Evolutionary conservation across 2,797 vertebrate genomes (phyloP).

Genomic region (Momotus momota): DNA sequence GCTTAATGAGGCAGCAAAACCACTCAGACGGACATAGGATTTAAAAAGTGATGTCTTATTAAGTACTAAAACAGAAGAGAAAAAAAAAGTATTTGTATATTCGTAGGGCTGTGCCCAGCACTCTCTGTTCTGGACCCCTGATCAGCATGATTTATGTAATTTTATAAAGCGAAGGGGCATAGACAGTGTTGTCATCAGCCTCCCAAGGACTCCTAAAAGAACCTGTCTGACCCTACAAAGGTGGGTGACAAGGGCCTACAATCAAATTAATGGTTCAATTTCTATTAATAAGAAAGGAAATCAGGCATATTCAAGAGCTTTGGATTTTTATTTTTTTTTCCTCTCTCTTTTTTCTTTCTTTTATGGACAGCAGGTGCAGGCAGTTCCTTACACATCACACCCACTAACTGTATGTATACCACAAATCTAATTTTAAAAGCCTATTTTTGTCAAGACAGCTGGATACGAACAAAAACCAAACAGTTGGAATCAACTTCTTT

Average conservation of each 20-base stretch:
- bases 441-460: conserved; percentile 34
- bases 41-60: background rate
- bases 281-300: background rate
- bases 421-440: conserved; percentile 38
- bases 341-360: background rate
- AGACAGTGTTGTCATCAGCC: too few relatives aligned
- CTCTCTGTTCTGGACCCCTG: too few relatives aligned
- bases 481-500: background rate
- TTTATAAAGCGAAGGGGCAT: background rate
- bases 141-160: background rate
- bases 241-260: background rate
- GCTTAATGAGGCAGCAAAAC: background rate
- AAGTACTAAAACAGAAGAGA: background rate
- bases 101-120: background rate
- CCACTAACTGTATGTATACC: background rate
- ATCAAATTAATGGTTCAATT: background rate
- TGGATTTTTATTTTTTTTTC: background rate
- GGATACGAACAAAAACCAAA: background rate
- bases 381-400: background rate
- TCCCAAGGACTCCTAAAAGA: background rate
- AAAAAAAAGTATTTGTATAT: background rate
- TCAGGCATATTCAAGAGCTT: background rate
- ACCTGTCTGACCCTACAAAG: background rate
- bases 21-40: background rate
- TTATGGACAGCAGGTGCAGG: background rate